Conservation (phyloP, 2,888 invertebrate species). For the Cephalotes varians region DNA sequence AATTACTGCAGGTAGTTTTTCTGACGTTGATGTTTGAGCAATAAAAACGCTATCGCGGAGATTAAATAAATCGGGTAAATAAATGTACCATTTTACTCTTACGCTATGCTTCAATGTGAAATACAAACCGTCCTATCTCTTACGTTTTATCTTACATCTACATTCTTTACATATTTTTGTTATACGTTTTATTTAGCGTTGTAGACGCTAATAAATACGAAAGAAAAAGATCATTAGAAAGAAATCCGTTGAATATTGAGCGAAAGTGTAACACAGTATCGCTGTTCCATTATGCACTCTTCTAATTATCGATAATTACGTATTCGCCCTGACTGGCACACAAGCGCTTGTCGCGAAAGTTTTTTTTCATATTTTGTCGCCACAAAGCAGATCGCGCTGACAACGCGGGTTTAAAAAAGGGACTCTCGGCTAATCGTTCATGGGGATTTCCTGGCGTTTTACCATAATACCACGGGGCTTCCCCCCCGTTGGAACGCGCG, state of each 20-base stretch:
- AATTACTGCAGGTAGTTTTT: slow-evolving; percentile 1
- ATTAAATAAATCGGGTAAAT: slow-evolving; percentile 30
- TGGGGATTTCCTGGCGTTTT: slow-evolving; percentile 40
- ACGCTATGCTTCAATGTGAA: neutral
- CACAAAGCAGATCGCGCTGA: slow-evolving; percentile 12
- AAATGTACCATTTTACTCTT: neutral
- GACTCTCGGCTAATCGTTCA: slow-evolving; percentile 55
- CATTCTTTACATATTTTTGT: neutral
- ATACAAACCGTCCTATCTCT: neutral
- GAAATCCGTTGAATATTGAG: slow-evolving; percentile 30
- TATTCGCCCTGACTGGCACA: slow-evolving; percentile 48
- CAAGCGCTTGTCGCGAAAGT: slow-evolving; percentile 31
- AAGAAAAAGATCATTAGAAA: slow-evolving; percentile 21
- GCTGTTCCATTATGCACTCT: slow-evolving; percentile 6
- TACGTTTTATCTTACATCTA: neutral
- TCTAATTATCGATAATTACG: slow-evolving; percentile 54
- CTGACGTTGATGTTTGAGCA: neutral
- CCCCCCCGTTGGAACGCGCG: slow-evolving; percentile 42
- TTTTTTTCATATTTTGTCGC: slow-evolving; percentile 42
- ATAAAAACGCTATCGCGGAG: neutral
- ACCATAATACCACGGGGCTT: slow-evolving; percentile 36
- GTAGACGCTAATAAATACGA: neutral
- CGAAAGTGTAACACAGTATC: slow-evolving; percentile 10
- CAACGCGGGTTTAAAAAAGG: slow-evolving; percentile 53
- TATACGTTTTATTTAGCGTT: neutral